Evolutionary conservation across 92 coral and sea anemone genomes (phyloP), one percentile per base, ranked within the genome.

Genomic region (Pocillopora meandrina): DNA sequence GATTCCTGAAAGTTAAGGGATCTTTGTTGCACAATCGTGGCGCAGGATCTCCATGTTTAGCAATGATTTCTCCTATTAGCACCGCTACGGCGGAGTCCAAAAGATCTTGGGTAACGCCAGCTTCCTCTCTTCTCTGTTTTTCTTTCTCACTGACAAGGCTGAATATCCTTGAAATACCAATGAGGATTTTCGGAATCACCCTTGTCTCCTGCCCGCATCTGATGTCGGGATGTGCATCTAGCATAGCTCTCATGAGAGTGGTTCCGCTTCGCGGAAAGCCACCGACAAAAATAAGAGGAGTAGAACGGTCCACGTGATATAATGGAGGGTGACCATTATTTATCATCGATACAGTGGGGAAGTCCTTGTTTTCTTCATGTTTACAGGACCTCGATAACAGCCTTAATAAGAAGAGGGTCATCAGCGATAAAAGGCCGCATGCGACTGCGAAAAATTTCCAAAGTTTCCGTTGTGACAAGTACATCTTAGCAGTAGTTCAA

Each of bases 181-280:
- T 87, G 20, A 96, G 87, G 23, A 96, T 87, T 82, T 92, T 89
- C 19, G 99, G 99, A 64, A 96, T 95, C 35, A 92, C 90, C 23
- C 95, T 90, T 2, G 99, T 96, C 87, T 96, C 99, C 75, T 96
- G 99, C 21, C 99, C 99, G 74, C 99, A 96, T 65, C 98, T 90
- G 56, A 96, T 88, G 20, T 93, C 85, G 2, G 99, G 99, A 76
- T 94, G 99, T 18, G 97, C 93, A 79, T 96, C 99, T 12, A 96
- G 87, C 79, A 96, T 81, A 5, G 91, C 99, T 71, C 99, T 84
- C 99, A 96, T 96, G n/a, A 96, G 63, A 1, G 99, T 96, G 1
- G 99, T 96, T 10, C 99, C 99, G 70, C 99, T 96, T 15, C 99
- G 84, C 16, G 99, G 99, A 90, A 92, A 91, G 49, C 99, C 99